phyloP scores from a whole-genome alignment of 2,797 vertebrate genomes.

The Menidia menidia region DNA sequence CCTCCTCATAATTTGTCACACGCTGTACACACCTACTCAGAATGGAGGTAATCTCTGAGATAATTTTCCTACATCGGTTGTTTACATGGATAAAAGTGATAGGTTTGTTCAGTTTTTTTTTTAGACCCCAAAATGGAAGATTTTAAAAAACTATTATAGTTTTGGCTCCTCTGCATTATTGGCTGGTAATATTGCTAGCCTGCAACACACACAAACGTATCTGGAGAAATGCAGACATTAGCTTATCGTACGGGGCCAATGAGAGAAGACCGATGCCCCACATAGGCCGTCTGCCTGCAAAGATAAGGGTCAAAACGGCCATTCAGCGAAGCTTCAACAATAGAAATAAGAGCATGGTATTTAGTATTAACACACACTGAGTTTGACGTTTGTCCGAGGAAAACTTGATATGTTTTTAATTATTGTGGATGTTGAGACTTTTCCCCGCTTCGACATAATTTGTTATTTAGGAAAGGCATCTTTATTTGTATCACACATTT shows the following conservation, averaged over 20 bases:
- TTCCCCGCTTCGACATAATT: neutral
- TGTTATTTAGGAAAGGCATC: no score
- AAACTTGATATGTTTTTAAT: neutral
- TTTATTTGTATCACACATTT: no score
- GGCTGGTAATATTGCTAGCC: no score
- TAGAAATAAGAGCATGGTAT: no score
- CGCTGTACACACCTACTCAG: constrained; percentile 31
- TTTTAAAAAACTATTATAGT: neutral
- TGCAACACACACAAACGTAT: no score
- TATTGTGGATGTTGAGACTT: no score
- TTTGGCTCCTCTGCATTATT: neutral
- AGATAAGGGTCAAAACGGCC: neutral
- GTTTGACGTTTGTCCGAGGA: neutral
- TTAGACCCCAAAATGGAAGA: constrained; percentile 13
- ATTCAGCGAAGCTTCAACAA: neutral
- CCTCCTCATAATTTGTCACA: constrained; percentile 48
- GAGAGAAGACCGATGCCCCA: neutral
- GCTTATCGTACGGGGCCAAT: no score
- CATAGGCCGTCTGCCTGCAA: neutral
- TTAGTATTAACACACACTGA: neutral
- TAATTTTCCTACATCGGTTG: constrained; percentile 68
- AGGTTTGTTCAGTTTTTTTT: constrained; percentile 19
- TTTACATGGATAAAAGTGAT: constrained; percentile 20
- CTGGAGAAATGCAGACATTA: no score
- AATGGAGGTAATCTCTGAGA: constrained; percentile 65